phyloP scores from a whole-genome alignment of 2,113 vertebrate species.

The Hippoglossus stenolepis region DNA sequence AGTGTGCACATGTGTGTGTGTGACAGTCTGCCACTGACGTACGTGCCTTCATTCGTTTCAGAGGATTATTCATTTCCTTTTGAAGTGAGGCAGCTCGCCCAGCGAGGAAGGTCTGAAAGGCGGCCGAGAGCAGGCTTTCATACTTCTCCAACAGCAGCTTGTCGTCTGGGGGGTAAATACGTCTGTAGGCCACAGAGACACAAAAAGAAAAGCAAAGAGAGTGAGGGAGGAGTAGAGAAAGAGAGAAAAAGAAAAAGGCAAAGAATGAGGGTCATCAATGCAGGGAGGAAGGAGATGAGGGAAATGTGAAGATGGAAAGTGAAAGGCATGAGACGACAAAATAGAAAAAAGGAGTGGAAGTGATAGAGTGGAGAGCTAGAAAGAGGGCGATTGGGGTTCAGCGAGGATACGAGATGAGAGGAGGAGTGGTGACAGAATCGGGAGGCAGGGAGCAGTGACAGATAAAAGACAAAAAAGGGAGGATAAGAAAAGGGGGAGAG shows the following conservation, averaged over 20 bases:
- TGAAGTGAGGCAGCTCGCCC: constrained; percentile 98
- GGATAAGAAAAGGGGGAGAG: background rate
- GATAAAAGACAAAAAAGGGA: constrained; percentile 12
- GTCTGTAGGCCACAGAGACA: constrained; percentile 83
- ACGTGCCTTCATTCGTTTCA: constrained; percentile 99
- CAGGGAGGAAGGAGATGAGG: constrained; percentile 24
- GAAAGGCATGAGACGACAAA: constrained; percentile 9
- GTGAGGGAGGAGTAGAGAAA: constrained; percentile 46
- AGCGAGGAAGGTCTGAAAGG: constrained; percentile 98
- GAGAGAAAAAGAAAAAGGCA: constrained; percentile 14
- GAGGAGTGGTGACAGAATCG: constrained; percentile 31
- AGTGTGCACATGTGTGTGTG: constrained; percentile 37
- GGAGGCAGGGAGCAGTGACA: constrained; percentile 1
- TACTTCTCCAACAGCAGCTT: constrained; percentile 97
- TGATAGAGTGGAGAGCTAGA: constrained; percentile 5
- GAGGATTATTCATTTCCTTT: constrained; percentile 97
- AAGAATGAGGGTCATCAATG: constrained; percentile 43
- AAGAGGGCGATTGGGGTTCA: constrained; percentile 10
- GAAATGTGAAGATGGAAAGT: constrained; percentile 1
- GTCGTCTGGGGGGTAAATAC: constrained; percentile 99
- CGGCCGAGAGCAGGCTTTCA: constrained; percentile 92
- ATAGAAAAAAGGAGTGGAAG: constrained; percentile 17
- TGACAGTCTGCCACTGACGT: constrained; percentile 76
- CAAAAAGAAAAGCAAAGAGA: constrained; percentile 60
- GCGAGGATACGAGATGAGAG: constrained; percentile 28